Evolutionary conservation across 2,113 vertebrate genomes (phyloP), one percentile per base, ranked within the genome.

Genomic region (Alethe diademata): DNA sequence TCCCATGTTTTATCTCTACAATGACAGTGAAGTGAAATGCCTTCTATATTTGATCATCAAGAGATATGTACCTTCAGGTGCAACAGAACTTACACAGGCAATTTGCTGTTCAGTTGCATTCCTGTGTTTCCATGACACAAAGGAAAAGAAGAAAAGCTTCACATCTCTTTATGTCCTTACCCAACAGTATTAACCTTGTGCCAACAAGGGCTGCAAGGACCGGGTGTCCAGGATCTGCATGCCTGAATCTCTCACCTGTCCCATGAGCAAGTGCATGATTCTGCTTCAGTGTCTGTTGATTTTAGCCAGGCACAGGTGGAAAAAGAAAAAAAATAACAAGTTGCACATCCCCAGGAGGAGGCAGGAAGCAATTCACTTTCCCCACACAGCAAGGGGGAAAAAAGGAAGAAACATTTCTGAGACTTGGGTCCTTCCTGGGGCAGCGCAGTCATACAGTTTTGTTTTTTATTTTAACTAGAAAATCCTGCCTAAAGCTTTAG

Each of bases 401-500:
- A 92, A 51, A 26, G 61, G 47, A 94, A 86, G 70, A 70, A 96
- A 76, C 13, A 14, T 40, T 64, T 86, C 28, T 19, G 8, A 95
- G 48, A 45, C 31, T 71, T 23, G 2, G 6, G 36, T 92, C 66
- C 70, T 89, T 84, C 86, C 62, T 70, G 78, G 75, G 31, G 60
- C 31, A 69, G 36, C 0, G 0, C n/a, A 83, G 31, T 56, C 28
- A 67, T 25, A 60, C 8, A 25, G 11, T 35, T 82, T 40, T 29
- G 19, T 5, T 65, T 38, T 13, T 15, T 6, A 40, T 60, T 57
- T 74, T 64, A 64, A 51, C 40, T 61, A 90, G 69, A 66, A 92
- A 90, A 78, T 53, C 31, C 64, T 83, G 79, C 90, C 88, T 95
- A 83, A 94, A 60, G 56, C 24, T 74, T 76, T 78, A 95, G 88